Percentiles rank a stretch among this genome's conserved stretches.
Conservation (phyloP, 2,888 invertebrate genomes). For the Kryphioiulus occultus region DNA sequence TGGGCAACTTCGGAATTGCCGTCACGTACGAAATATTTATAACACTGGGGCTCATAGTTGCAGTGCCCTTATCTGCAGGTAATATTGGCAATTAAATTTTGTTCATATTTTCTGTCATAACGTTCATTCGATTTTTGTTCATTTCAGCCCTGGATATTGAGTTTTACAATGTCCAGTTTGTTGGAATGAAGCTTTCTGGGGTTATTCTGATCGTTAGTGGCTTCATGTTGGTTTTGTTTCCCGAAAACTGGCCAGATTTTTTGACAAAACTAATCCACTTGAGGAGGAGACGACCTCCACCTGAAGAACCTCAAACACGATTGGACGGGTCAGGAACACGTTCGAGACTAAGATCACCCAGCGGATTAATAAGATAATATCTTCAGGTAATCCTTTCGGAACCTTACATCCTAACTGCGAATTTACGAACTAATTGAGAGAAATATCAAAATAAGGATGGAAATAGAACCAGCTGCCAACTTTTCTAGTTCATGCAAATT, state of each 20-base stretch:
- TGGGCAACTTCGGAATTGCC: conserved; percentile 92
- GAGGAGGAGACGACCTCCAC: conserved; percentile 65
- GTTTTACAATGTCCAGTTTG: conserved; percentile 83
- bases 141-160: conserved; percentile 82
- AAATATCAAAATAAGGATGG: background rate
- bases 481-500: background rate
- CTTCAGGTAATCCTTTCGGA: background rate
- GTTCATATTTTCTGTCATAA: background rate
- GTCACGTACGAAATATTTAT: conserved; percentile 94
- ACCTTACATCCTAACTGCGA: background rate
- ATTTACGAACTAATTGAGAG: background rate
- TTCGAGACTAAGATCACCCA: conserved; percentile 89
- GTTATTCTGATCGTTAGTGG: conserved; percentile 89
- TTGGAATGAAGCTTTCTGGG: conserved; percentile 95
- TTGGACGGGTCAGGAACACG: conserved; percentile 87
- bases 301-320: conserved; percentile 64
- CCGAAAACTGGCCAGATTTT: conserved; percentile 96
- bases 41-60: conserved; percentile 89
- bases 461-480: background rate
- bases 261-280: conserved; percentile 87
- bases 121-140: conserved; percentile 51
- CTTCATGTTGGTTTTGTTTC: conserved; percentile 92
- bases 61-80: conserved; percentile 95
- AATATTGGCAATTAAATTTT: conserved; percentile 59
- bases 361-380: conserved; percentile 88